Evolutionary conservation across 2,888 invertebrate species (phyloP).

Genomic region (Caenorhabditis doughertyi): DNA sequence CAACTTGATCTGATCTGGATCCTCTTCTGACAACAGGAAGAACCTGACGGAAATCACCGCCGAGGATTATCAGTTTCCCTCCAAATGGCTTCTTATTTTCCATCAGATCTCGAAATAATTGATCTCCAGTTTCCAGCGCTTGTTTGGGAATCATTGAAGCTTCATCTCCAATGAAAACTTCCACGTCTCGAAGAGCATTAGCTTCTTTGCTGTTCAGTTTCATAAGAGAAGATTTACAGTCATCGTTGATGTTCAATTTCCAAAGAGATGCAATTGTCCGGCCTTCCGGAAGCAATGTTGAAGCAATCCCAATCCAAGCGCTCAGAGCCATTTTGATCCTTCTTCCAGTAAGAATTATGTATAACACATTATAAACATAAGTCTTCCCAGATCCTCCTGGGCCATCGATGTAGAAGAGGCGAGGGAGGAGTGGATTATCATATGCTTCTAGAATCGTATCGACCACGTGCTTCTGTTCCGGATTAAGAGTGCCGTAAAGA

Average conservation of each 20-base stretch:
- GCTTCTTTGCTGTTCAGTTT: slow-evolving; percentile 32
- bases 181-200: slow-evolving; percentile 2
- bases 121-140: slow-evolving; percentile 20
- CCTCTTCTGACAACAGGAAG: slow-evolving; percentile 52
- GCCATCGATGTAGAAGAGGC: slow-evolving; percentile 81
- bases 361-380: slow-evolving; percentile 82
- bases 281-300: slow-evolving; percentile 83
- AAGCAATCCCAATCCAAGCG: slow-evolving; percentile 84
- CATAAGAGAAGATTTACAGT: not conserved
- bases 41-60: slow-evolving; percentile 64
- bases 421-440: not conserved
- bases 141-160: slow-evolving; percentile 57
- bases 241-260: slow-evolving; percentile 27
- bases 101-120: slow-evolving; percentile 26
- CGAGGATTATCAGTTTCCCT: slow-evolving; percentile 47
- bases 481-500: slow-evolving; percentile 40
- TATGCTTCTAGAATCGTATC: slow-evolving; percentile 19
- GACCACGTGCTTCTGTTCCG: slow-evolving; percentile 31
- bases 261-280: slow-evolving; percentile 83
- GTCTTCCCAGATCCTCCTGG: slow-evolving; percentile 84
- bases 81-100: slow-evolving; percentile 52
- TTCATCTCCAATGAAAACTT: slow-evolving; percentile 61
- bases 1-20: slow-evolving; percentile 9
- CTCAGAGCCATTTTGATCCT: slow-evolving; percentile 51
- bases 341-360: slow-evolving; percentile 81